Evolutionary conservation across 1,140 invertebrate species (phyloP).

Genomic region (Lanistes nyassanus): DNA sequence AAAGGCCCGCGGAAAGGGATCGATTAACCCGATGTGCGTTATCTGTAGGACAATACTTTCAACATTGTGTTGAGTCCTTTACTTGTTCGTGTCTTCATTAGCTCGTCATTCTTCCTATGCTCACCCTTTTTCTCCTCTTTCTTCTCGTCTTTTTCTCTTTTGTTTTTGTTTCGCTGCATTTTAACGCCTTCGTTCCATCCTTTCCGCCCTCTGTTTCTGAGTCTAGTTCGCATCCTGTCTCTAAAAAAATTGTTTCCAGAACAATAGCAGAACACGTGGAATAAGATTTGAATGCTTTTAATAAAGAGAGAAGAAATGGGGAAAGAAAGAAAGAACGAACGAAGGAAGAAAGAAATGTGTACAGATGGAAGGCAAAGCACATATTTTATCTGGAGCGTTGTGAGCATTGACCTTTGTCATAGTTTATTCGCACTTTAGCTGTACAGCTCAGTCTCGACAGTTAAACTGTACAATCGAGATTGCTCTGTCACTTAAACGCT

Average conservation of each 20-base stretch:
- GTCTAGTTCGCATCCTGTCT: not conserved
- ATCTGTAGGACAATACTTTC: not conserved
- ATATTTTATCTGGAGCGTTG: no score
- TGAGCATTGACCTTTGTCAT: no score
- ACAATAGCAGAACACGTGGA: not conserved
- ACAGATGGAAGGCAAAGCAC: no score
- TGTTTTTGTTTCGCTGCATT: not conserved
- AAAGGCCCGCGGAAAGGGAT: no score
- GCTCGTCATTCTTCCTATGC: not conserved
- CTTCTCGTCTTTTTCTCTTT: no score
- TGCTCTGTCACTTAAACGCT: no score
- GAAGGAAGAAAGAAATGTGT: not conserved
- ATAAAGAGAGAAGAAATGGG: not conserved
- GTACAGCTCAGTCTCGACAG: no score
- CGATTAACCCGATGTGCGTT: not conserved
- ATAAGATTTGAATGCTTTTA: not conserved
- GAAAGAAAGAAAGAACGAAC: not conserved
- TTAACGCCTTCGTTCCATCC: not conserved
- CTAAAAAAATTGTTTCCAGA: not conserved
- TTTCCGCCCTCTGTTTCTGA: conserved; percentile 1
- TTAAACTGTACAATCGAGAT: no score
- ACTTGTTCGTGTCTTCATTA: not conserved
- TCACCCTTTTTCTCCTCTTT: not conserved
- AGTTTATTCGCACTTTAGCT: no score
- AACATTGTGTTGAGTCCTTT: not conserved